phyloP scores from a whole-genome alignment of 2,797 vertebrate species.

The Odontamblyopus rebecca region DNA sequence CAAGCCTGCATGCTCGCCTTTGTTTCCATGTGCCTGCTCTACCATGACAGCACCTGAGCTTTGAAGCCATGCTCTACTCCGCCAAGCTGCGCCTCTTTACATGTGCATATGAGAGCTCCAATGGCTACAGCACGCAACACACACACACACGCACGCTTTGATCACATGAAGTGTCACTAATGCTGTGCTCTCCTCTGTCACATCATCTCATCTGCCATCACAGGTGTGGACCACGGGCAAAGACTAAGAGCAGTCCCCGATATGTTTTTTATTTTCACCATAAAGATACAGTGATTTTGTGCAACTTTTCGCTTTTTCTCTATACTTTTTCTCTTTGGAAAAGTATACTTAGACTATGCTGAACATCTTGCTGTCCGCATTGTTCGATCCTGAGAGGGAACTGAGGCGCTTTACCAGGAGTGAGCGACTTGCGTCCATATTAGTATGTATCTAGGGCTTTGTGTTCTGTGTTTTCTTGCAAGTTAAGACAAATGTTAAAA shows the following conservation, averaged over 20 bases:
- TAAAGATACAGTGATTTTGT: conserved; percentile 12
- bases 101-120: conserved; percentile 25
- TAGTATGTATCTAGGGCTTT: conserved; percentile 65
- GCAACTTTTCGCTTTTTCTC: conserved; percentile 17
- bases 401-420: conserved; percentile 75
- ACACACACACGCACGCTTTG: conserved; percentile 69
- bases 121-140: conserved; percentile 25
- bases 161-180: conserved; percentile 73
- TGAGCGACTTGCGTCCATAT: conserved; percentile 75
- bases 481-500: neutral
- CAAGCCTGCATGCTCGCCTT: conserved; percentile 58
- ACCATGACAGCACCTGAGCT: conserved; percentile 81
- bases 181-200: conserved; percentile 57
- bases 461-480: conserved; percentile 6
- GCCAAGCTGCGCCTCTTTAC: conserved; percentile 35
- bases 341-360: conserved; percentile 63
- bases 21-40: conserved; percentile 78
- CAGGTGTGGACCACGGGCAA: conserved; percentile 46
- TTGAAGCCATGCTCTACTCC: conserved; percentile 54
- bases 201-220: conserved; percentile 63
- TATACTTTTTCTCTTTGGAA: conserved; percentile 27
- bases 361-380: conserved; percentile 78
- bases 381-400: conserved; percentile 75
- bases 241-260: conserved; percentile 19
- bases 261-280: conserved; percentile 27